These are phyloP conservation scores for Tetragnatha versicolor DNA, from an alignment of 1,140 invertebrate species.

Conservation along the genomic window DNA sequence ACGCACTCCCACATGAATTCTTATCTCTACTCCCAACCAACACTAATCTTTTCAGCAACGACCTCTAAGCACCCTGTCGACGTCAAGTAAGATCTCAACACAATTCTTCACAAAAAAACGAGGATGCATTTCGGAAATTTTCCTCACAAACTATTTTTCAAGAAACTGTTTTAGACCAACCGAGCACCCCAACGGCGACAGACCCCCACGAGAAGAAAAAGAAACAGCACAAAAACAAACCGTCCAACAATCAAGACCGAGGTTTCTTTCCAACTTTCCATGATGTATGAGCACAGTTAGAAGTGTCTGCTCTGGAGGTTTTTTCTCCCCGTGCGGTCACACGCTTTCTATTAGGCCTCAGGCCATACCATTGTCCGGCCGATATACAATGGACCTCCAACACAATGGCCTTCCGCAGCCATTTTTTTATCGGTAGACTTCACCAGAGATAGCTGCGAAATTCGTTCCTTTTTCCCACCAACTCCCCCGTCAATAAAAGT, in stretches of 20 bases:
- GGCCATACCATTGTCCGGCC: neutral
- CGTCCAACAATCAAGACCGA: neutral
- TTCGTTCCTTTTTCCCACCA: neutral
- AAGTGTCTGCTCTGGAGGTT: neutral
- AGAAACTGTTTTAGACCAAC: neutral
- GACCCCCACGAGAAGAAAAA: neutral
- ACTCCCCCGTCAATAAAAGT: conserved; percentile 4
- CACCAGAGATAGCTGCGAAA: neutral
- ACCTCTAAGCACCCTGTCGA: neutral
- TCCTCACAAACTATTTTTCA: neutral
- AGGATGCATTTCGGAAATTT: neutral
- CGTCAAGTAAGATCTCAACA: neutral
- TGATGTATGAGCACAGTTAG: conserved; percentile 8
- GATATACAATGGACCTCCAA: conserved; percentile 11
- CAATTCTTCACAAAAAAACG: neutral
- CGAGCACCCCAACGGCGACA: neutral
- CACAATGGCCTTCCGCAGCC: neutral
- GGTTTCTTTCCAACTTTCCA: conserved; percentile 7
- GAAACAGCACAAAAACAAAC: neutral
- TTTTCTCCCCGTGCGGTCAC: neutral
- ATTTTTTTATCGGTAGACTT: neutral
- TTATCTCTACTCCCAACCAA: too few species aligned
- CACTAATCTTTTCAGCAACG: neutral
- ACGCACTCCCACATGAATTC: too few species aligned
- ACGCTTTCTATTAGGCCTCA: conserved; percentile 9